A percentile compares a stretch with the other conserved stretches of the same genome.
These are phyloP conservation scores for Pocillopora meandrina DNA, from an alignment of 92 coral and sea anemone species.

Conservation along the genomic window DNA sequence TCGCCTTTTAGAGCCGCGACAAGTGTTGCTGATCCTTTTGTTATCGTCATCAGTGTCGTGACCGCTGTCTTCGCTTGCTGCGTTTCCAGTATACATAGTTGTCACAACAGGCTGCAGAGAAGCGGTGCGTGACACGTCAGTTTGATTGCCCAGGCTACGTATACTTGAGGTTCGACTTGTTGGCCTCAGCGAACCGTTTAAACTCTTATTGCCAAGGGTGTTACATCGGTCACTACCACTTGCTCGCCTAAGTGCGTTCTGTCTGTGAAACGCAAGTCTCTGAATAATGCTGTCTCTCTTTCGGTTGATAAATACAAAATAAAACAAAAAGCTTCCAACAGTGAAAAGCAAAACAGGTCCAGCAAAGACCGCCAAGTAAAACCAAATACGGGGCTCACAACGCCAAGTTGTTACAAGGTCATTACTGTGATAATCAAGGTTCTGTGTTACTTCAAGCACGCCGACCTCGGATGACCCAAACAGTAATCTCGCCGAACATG, in stretches of 20 bases:
- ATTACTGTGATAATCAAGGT: conserved; percentile 49
- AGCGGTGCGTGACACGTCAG: conserved; percentile 36
- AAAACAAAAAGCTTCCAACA: conserved; percentile 44
- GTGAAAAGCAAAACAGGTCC: conserved; percentile 59
- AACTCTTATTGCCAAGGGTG: conserved; percentile 13
- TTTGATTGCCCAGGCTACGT: conserved; percentile 60
- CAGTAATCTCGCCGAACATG: conserved; percentile 65
- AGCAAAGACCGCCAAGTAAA: conserved; percentile 72
- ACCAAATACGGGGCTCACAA: conserved; percentile 87
- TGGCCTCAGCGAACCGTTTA: conserved; percentile 54
- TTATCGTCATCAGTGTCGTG: conserved; percentile 32
- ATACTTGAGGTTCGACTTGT: conserved; percentile 68
- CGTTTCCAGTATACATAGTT: conserved; percentile 53
- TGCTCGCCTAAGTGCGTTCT: conserved; percentile 18
- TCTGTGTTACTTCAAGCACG: conserved; percentile 60
- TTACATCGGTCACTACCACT: conserved; percentile 10
- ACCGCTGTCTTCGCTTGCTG: conserved; percentile 53
- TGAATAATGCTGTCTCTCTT: conserved; percentile 3
- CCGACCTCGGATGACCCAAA: conserved; percentile 76
- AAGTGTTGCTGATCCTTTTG: neutral
- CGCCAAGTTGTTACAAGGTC: conserved; percentile 62
- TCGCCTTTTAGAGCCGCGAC: conserved; percentile 7
- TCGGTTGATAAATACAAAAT: conserved; percentile 56
- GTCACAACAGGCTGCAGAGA: conserved; percentile 59
- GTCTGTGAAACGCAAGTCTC: conserved; percentile 30